Percentiles rank a stretch among this genome's conserved stretches.
These are phyloP conservation scores for Theonella swinhoei DNA, from an alignment of 37 sponge, comb jelly and placozoan species.

Conservation along the genomic window DNA sequence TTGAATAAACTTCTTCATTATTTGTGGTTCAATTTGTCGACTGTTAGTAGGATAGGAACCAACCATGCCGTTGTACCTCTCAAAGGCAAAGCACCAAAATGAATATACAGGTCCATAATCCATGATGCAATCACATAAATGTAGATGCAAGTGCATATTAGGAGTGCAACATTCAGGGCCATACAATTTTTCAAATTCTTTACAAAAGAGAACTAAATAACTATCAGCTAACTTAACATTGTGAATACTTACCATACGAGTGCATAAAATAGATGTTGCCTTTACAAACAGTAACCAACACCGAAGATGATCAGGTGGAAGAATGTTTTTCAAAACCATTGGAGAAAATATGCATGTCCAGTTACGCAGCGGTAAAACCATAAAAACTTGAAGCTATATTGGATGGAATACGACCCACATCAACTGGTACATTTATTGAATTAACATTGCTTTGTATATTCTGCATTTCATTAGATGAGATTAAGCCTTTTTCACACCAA, in stretches of 20 bases:
- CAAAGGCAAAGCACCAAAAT: conserved; percentile 62
- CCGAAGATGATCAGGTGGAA: conserved; percentile 6
- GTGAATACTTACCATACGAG: background rate
- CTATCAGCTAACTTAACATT: conserved; percentile 20
- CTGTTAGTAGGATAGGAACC: background rate
- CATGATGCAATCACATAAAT: conserved; percentile 32
- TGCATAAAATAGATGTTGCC: background rate
- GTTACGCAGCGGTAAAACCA: no score
- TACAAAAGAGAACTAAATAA: conserved; percentile 15
- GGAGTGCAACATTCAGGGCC: conserved; percentile 3
- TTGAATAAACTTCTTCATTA: no score
- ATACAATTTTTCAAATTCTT: conserved; percentile 21
- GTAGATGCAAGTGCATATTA: no score
- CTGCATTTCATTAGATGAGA: conserved; percentile 2
- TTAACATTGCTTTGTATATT: no score
- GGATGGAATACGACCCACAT: no score
- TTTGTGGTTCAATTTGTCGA: no score
- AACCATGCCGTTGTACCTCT: conserved; percentile 50
- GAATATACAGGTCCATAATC: conserved; percentile 48
- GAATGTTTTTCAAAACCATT: conserved; percentile 45
- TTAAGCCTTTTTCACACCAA: no score
- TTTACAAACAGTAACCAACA: conserved; percentile 49
- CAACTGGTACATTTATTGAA: no score
- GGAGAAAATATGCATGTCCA: conserved; percentile 71
- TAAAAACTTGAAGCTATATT: no score